Evolutionary conservation across 1,140 invertebrate genomes (phyloP).

Genomic region (Cylas formicarius): DNA sequence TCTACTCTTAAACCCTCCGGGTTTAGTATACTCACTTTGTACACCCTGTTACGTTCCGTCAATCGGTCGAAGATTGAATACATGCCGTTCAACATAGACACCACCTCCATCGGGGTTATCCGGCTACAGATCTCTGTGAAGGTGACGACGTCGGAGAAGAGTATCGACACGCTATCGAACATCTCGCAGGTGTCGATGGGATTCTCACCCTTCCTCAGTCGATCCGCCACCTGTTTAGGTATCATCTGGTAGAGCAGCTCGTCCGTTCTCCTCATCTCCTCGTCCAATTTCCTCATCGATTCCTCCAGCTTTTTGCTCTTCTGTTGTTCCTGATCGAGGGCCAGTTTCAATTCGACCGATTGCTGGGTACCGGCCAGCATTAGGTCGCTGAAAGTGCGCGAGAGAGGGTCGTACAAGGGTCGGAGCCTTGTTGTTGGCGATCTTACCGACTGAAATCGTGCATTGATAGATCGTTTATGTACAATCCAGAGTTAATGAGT

Average conservation of each 20-base stretch:
- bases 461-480: constrained; percentile 96
- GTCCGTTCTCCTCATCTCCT: constrained; percentile 93
- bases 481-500: constrained; percentile 82
- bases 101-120: constrained; percentile 93
- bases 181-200: constrained; percentile 95
- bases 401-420: too few species aligned
- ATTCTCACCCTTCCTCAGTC: constrained; percentile 84
- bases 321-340: constrained; percentile 91
- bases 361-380: constrained; percentile 96
- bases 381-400: constrained; percentile 71
- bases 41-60: constrained; percentile 86
- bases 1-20: too few species aligned
- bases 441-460: constrained; percentile 89
- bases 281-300: constrained; percentile 90
- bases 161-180: constrained; percentile 90
- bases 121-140: constrained; percentile 94
- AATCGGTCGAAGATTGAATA: constrained; percentile 88
- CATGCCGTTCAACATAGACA: constrained; percentile 95
- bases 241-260: constrained; percentile 97
- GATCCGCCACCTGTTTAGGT: constrained; percentile 91
- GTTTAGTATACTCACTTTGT: constrained; percentile 66
- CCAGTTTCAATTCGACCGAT: constrained; percentile 91
- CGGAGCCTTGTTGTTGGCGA: constrained; percentile 1
- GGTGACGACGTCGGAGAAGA: constrained; percentile 94
- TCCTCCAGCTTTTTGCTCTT: constrained; percentile 95